These are phyloP conservation scores for Theretra japonica DNA, from an alignment of 2,888 invertebrate genomes.

Conservation along the genomic window DNA sequence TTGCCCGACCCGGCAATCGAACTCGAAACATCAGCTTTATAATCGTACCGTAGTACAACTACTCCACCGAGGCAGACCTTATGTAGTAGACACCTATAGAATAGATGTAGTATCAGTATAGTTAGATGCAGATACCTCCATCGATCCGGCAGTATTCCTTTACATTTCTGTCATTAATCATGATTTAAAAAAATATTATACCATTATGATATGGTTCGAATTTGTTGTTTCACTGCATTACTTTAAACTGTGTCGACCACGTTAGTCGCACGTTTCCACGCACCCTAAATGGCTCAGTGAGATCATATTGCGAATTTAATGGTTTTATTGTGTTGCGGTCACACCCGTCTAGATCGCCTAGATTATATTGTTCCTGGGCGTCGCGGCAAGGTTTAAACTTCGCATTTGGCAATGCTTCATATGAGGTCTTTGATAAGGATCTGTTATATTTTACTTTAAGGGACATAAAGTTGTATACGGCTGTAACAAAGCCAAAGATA, in stretches of 20 bases:
- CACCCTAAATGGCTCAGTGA: slow-evolving; percentile 18
- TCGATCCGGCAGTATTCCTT: too few relatives aligned
- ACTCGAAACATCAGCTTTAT: too few relatives aligned
- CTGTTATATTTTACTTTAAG: background rate
- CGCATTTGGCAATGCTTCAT: background rate
- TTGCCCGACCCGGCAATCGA: too few relatives aligned
- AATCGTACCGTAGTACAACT: too few relatives aligned
- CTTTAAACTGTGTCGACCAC: background rate
- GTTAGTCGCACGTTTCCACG: background rate
- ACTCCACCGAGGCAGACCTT: too few relatives aligned
- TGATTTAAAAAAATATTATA: too few relatives aligned
- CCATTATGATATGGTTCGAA: too few relatives aligned
- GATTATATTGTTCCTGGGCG: background rate
- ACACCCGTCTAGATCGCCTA: slow-evolving; percentile 17
- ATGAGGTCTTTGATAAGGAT: background rate
- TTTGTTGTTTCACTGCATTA: background rate
- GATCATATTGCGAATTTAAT: slow-evolving; percentile 24
- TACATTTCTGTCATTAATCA: too few relatives aligned
- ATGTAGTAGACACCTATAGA: too few relatives aligned
- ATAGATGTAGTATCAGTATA: too few relatives aligned
- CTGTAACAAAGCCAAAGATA: too few relatives aligned
- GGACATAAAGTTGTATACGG: background rate
- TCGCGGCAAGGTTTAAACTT: background rate
- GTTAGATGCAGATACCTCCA: too few relatives aligned
- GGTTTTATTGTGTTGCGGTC: slow-evolving; percentile 18